These are phyloP conservation scores for Scotopteryx bipunctaria DNA, from an alignment of 2,888 invertebrate species.

Conservation along the genomic window DNA sequence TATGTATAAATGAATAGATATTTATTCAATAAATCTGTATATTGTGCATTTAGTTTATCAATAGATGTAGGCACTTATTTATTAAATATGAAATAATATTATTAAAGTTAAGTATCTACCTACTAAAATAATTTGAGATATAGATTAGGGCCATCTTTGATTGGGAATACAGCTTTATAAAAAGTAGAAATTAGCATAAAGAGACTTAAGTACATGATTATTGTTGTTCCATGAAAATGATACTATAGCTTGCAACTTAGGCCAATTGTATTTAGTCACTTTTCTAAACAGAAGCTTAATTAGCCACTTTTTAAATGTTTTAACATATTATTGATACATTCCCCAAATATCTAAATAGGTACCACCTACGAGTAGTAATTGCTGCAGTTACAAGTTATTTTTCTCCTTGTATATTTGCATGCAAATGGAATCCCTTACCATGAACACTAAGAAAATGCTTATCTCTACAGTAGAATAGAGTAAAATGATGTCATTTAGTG, in stretches of 20 bases:
- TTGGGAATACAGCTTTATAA: slow-evolving; percentile 88
- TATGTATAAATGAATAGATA: slow-evolving; percentile 54
- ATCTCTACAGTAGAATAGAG: too few relatives aligned
- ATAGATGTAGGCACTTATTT: slow-evolving; percentile 50
- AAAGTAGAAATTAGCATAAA: slow-evolving; percentile 70
- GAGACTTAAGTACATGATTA: slow-evolving; percentile 64
- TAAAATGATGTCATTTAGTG: too few relatives aligned
- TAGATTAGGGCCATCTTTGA: slow-evolving; percentile 66
- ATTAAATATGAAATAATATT: slow-evolving; percentile 34
- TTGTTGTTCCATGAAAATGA: slow-evolving; percentile 55
- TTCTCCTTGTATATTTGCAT: too few relatives aligned
- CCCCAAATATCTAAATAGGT: too few relatives aligned
- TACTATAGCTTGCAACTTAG: slow-evolving; percentile 55
- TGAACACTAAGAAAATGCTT: too few relatives aligned
- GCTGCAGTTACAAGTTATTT: too few relatives aligned
- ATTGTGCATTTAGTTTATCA: slow-evolving; percentile 71
- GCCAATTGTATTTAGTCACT: slow-evolving; percentile 30
- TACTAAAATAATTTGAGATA: slow-evolving; percentile 43
- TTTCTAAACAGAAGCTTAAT: slow-evolving; percentile 13
- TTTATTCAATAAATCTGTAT: slow-evolving; percentile 67
- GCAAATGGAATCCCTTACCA: too few relatives aligned
- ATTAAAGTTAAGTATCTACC: slow-evolving; percentile 26
- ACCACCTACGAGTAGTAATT: too few relatives aligned
- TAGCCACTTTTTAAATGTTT: slow-evolving; percentile 13
- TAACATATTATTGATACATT: slow-evolving; percentile 15